phyloP scores from a whole-genome alignment of 2,113 vertebrate genomes.

The Hoplias malabaricus region DNA sequence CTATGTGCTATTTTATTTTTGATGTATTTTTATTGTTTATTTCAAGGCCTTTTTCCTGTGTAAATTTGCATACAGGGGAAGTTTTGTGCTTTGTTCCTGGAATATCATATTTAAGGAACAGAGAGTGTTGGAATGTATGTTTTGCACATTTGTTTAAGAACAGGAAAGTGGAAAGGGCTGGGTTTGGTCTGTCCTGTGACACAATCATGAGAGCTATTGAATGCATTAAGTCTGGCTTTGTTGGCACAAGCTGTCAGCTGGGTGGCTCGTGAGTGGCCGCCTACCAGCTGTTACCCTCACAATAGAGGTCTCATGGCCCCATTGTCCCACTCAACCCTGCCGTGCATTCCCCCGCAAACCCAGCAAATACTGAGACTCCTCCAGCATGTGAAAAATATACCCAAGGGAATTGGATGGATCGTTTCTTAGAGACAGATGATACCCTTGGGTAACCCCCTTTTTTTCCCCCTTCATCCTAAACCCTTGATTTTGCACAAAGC shows the following conservation, averaged over 20 bases:
- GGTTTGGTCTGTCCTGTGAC: neutral
- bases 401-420: neutral
- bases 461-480: neutral
- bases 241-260: constrained; percentile 50
- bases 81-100: too few species aligned
- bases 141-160: neutral
- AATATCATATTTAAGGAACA: neutral
- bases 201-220: constrained; percentile 13
- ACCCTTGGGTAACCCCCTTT: neutral
- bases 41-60: too few species aligned
- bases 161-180: neutral
- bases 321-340: constrained; percentile 42
- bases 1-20: too few species aligned
- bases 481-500: neutral
- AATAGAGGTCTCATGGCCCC: constrained; percentile 46
- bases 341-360: constrained; percentile 43
- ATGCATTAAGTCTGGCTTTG: constrained; percentile 42
- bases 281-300: constrained; percentile 55
- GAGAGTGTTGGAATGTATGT: neutral
- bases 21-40: too few species aligned
- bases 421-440: neutral
- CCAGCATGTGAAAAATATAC: constrained; percentile 46
- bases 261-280: constrained; percentile 43
- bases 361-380: constrained; percentile 8
- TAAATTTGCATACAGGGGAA: too few species aligned